phyloP scores from a whole-genome alignment of 2,113 vertebrate genomes.

The Tetrax tetrax region DNA sequence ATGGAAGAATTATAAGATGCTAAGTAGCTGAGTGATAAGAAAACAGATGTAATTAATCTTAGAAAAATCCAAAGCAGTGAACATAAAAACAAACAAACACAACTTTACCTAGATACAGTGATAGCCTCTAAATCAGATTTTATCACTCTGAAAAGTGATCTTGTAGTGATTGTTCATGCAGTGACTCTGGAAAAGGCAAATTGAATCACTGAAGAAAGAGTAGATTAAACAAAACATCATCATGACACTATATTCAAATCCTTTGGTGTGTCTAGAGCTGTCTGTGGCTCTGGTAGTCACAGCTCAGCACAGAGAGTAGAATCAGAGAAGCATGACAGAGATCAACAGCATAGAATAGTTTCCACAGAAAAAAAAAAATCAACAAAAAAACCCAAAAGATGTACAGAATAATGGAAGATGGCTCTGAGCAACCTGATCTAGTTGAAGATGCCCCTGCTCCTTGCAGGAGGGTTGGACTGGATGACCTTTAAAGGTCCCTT shows the following conservation, averaged over 20 bases:
- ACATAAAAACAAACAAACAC: neutral
- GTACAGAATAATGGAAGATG: neutral
- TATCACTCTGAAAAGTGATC: neutral
- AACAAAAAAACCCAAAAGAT: neutral
- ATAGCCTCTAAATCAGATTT: slow-evolving; percentile 19
- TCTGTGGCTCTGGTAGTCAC: neutral
- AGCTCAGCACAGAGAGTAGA: neutral
- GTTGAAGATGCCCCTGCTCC: too few relatives aligned
- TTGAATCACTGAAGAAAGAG: neutral
- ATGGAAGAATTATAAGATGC: neutral
- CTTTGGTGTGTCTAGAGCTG: neutral
- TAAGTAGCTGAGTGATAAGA: neutral
- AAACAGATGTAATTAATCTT: neutral
- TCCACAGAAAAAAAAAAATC: neutral
- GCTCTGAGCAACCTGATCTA: too few relatives aligned
- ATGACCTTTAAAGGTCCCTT: too few relatives aligned
- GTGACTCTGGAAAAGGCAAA: neutral
- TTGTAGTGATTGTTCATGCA: neutral
- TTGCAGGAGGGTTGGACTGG: too few relatives aligned
- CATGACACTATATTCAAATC: neutral
- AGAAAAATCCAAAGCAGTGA: neutral
- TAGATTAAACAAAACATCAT: neutral
- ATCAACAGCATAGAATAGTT: neutral
- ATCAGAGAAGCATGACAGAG: neutral
- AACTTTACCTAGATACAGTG: neutral